phyloP scores from a whole-genome alignment of 2,113 vertebrate species.

The Ciconia maguari region DNA sequence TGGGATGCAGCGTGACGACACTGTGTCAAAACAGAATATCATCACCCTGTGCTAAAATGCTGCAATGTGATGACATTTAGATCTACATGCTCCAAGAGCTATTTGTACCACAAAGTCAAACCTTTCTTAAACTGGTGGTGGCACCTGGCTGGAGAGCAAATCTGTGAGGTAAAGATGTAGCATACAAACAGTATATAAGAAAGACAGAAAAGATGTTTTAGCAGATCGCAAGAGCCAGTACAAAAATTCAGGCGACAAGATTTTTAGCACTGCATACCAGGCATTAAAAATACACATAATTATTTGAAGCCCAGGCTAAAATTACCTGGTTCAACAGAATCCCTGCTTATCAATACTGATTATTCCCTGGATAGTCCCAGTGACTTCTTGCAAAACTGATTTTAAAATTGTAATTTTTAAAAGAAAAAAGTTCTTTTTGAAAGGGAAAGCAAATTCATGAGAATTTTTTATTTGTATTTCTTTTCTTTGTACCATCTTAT shows the following conservation, averaged over 20 bases:
- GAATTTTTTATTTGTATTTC: neutral
- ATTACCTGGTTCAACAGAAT: neutral
- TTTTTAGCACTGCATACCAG: neutral
- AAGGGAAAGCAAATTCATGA: neutral
- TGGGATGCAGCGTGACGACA: constrained; percentile 20
- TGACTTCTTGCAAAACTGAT: neutral
- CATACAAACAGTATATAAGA: neutral
- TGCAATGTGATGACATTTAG: constrained; percentile 14
- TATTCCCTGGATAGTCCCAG: neutral
- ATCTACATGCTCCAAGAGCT: neutral
- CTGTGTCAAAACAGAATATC: constrained; percentile 56
- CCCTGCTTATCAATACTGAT: neutral
- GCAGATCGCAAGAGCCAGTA: neutral
- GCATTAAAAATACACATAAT: neutral
- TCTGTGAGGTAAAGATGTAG: neutral
- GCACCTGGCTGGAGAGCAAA: neutral
- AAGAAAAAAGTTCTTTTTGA: neutral
- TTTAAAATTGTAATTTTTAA: neutral
- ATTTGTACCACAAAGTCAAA: neutral
- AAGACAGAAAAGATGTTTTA: neutral
- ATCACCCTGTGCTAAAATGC: neutral
- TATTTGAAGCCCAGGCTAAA: neutral
- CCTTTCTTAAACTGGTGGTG: neutral
- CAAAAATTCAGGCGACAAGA: neutral
- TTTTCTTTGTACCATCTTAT: neutral